Percentiles rank a stretch among this genome's conserved stretches.
These are phyloP conservation scores for Myiotriccus ornatus DNA, from an alignment of 2,797 vertebrate genomes.

Conservation along the genomic window DNA sequence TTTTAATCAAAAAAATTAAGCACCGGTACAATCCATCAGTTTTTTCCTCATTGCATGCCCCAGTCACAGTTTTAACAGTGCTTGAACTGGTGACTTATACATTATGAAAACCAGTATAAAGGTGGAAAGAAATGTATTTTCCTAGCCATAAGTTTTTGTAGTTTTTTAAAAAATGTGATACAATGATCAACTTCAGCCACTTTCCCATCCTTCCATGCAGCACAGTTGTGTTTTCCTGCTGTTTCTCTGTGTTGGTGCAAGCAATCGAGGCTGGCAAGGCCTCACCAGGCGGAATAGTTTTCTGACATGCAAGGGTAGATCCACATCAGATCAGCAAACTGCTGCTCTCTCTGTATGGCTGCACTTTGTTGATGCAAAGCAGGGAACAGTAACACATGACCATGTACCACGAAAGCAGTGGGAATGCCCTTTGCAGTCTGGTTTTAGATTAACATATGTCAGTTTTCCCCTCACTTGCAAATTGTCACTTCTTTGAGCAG, in stretches of 20 bases:
- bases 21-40: not conserved
- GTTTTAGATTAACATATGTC: not conserved
- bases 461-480: not conserved
- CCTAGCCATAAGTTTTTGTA: not conserved
- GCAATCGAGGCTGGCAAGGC: not conserved
- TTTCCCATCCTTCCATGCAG: not conserved
- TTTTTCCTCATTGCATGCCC: not conserved
- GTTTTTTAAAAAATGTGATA: not conserved
- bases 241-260: not conserved
- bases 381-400: not conserved
- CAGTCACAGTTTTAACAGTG: not conserved
- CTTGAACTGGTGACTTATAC: not conserved
- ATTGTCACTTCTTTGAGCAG: not conserved
- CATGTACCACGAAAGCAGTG: rapidly evolving
- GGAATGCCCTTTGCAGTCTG: not conserved
- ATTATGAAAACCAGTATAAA: not conserved
- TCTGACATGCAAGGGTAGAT: not conserved
- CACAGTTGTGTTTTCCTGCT: not conserved
- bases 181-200: not conserved
- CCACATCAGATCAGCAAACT: not conserved
- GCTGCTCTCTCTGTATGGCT: not conserved
- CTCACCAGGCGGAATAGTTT: not conserved
- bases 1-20: not conserved
- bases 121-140: not conserved
- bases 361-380: not conserved